phyloP scores from a whole-genome alignment of 1,140 invertebrate species.

The Yoshiicerus persimilis region DNA sequence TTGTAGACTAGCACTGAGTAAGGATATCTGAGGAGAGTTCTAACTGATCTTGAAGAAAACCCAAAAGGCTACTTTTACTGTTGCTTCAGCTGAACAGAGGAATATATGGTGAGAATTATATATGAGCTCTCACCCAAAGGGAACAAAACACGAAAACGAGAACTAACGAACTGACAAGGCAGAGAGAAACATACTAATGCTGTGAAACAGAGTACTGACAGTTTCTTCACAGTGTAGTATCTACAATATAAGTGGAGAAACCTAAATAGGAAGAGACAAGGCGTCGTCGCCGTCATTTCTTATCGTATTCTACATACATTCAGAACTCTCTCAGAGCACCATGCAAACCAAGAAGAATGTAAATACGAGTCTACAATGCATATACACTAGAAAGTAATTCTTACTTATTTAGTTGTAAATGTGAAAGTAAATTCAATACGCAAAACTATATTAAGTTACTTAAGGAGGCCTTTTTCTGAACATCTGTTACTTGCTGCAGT shows the following conservation, averaged over 20 bases:
- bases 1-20: too few relatives aligned
- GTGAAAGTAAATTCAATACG: not conserved
- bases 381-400: not conserved
- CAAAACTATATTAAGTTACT: not conserved
- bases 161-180: too few relatives aligned
- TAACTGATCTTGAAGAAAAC: not conserved
- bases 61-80: not conserved
- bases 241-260: not conserved
- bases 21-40: not conserved
- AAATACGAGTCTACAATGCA: too few relatives aligned
- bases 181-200: too few relatives aligned
- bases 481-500: too few relatives aligned
- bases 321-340: too few relatives aligned
- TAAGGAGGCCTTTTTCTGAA: not conserved
- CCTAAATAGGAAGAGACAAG: not conserved
- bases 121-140: not conserved
- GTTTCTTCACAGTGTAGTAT: not conserved
- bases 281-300: too few relatives aligned
- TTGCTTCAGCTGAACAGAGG: not conserved
- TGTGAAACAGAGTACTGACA: too few relatives aligned
- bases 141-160: not conserved
- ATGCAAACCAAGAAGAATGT: too few relatives aligned
- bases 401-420: not conserved
- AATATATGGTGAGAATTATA: not conserved
- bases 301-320: too few relatives aligned